These are phyloP conservation scores for Notodonta dromedarius DNA, from an alignment of 2,888 invertebrate species.

Conservation along the genomic window DNA sequence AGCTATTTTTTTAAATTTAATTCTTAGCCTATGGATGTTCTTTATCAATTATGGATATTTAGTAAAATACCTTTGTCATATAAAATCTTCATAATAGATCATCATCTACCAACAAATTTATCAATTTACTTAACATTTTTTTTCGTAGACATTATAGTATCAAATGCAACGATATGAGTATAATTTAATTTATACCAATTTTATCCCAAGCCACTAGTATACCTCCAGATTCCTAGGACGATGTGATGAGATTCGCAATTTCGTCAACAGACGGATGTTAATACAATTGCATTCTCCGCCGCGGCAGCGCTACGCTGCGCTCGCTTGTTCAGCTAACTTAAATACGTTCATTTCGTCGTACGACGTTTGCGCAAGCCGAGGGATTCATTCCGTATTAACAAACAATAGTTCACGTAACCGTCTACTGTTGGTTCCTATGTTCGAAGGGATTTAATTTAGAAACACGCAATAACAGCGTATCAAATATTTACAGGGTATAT, in stretches of 20 bases:
- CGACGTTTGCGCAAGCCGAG: conserved; percentile 26
- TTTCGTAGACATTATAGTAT: too few species aligned
- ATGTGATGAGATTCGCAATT: conserved; percentile 36
- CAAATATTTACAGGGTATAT: background rate
- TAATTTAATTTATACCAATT: background rate
- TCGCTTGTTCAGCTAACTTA: conserved; percentile 29
- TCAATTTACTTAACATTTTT: too few species aligned
- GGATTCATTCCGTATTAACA: conserved; percentile 26
- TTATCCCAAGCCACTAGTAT: background rate
- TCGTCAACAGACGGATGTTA: conserved; percentile 38
- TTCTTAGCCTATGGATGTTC: too few species aligned
- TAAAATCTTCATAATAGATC: too few species aligned
- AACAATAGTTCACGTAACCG: conserved; percentile 18
- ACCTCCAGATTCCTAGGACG: conserved; percentile 22
- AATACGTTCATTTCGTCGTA: conserved; percentile 32
- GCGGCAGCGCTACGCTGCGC: conserved; percentile 4
- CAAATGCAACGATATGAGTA: too few species aligned
- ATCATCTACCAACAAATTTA: too few species aligned
- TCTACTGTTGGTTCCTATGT: conserved; percentile 12
- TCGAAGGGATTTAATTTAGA: background rate
- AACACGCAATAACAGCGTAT: conserved; percentile 5
- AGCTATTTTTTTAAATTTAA: too few species aligned
- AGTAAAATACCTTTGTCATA: too few species aligned
- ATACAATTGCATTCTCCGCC: conserved; percentile 35
- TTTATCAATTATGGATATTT: too few species aligned